Percentiles rank a stretch among this genome's conserved stretches.
phyloP scores from a whole-genome alignment of 2,113 vertebrate species.

The Erinaceus europaeus region DNA sequence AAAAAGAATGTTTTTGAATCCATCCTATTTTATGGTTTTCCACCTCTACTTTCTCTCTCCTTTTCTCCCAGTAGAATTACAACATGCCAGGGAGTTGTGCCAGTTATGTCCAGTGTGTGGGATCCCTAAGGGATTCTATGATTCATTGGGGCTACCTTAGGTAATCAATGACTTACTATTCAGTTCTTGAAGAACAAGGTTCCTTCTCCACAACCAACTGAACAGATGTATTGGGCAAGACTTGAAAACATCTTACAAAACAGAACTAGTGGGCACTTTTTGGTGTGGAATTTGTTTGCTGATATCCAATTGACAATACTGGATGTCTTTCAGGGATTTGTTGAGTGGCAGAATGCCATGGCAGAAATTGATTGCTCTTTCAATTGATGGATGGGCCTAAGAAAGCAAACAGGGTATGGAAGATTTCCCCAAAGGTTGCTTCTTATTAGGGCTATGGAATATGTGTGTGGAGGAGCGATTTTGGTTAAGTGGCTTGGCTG shows the following conservation, averaged over 20 bases:
- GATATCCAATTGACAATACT: slow-evolving; percentile 14
- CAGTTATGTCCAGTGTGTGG: background rate
- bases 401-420: slow-evolving; percentile 42
- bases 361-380: slow-evolving; percentile 60
- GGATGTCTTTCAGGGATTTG: slow-evolving; percentile 35
- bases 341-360: slow-evolving; percentile 18
- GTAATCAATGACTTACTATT: background rate
- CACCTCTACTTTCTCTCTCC: background rate
- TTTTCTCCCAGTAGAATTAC: background rate
- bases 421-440: slow-evolving; percentile 56
- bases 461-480: slow-evolving; percentile 31
- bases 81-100: background rate
- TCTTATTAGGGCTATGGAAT: background rate
- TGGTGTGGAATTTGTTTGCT: slow-evolving; percentile 47
- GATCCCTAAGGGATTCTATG: background rate
- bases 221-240: background rate
- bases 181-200: background rate
- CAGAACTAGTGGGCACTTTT: slow-evolving; percentile 21
- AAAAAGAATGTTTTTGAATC: no score
- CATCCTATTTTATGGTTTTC: no score
- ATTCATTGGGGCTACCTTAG: background rate
- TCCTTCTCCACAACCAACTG: background rate
- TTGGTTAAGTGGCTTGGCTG: slow-evolving; percentile 27
- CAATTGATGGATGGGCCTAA: slow-evolving; percentile 53
- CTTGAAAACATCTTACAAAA: slow-evolving; percentile 29